Evolutionary conservation across 2,888 invertebrate species (phyloP).

Genomic region (Thyatira batis): DNA sequence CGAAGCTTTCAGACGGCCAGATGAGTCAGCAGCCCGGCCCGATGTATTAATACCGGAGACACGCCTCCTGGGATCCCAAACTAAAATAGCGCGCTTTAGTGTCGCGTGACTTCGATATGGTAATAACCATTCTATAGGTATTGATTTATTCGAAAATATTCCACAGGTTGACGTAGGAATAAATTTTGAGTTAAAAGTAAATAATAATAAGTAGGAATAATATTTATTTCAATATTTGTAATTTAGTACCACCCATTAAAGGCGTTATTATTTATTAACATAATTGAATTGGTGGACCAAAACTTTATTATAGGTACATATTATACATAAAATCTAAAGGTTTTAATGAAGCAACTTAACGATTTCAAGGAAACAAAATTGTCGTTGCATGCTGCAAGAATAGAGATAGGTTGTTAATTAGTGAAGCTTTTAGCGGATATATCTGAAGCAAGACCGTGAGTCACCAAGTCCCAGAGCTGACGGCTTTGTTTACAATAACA

Average conservation of each 20-base stretch:
- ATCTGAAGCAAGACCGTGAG: constrained; percentile 41
- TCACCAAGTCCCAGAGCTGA: constrained; percentile 40
- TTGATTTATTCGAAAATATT: constrained; percentile 40
- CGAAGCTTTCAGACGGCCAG: constrained; percentile 73
- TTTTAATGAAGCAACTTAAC: neutral
- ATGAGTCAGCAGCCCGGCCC: constrained; percentile 69
- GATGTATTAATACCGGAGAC: constrained; percentile 78
- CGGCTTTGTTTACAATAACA: constrained; percentile 67
- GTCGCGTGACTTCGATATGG: constrained; percentile 73
- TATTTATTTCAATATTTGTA: too few relatives aligned
- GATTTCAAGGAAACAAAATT: neutral
- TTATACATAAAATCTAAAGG: too few relatives aligned
- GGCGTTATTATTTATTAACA: too few relatives aligned
- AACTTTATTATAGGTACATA: too few relatives aligned
- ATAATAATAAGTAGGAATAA: too few relatives aligned
- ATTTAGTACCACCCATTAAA: too few relatives aligned
- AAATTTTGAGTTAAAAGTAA: too few relatives aligned
- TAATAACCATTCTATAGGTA: constrained; percentile 52
- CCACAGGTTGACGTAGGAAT: constrained; percentile 16
- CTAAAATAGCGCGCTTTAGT: constrained; percentile 71
- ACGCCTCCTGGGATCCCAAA: constrained; percentile 76
- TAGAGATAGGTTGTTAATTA: constrained; percentile 40
- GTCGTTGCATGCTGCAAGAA: constrained; percentile 24
- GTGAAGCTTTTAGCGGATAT: constrained; percentile 39
- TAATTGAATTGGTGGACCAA: too few relatives aligned